Percentiles rank a stretch among this genome's conserved stretches.
Evolutionary conservation across 2,888 invertebrate genomes (phyloP).

Genomic region (Lobophora halterata): DNA sequence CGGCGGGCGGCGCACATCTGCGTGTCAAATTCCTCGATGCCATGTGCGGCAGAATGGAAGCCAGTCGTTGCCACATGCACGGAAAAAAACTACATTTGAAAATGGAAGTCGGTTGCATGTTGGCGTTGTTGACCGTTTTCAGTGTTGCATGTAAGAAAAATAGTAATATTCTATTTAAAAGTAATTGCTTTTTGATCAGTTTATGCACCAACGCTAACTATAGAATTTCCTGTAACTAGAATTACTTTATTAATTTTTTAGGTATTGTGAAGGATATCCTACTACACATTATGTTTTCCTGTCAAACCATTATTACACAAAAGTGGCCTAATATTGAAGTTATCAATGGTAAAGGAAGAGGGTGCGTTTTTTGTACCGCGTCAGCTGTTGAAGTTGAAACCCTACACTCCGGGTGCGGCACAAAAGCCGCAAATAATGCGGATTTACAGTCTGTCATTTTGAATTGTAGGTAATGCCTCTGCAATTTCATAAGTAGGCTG

Average conservation of each 20-base stretch:
- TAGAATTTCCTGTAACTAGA: no score
- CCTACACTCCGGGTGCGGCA: constrained; percentile 42
- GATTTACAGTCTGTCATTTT: constrained; percentile 34
- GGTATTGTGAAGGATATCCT: constrained; percentile 13
- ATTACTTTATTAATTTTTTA: background rate
- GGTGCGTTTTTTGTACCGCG: constrained; percentile 57
- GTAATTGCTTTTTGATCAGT: constrained; percentile 7
- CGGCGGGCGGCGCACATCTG: constrained; percentile 70
- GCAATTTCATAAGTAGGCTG: no score
- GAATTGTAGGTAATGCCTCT: background rate
- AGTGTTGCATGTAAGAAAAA: no score
- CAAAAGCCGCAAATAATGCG: constrained; percentile 43
- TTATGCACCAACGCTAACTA: no score
- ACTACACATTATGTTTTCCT: constrained; percentile 12
- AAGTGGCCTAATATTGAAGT: constrained; percentile 37
- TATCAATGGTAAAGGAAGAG: constrained; percentile 53
- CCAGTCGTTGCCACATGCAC: constrained; percentile 56
- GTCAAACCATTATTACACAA: constrained; percentile 24
- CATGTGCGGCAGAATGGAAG: constrained; percentile 76
- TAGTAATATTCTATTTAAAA: no score
- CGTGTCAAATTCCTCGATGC: constrained; percentile 77
- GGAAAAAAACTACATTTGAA: constrained; percentile 31
- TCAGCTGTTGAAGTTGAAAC: constrained; percentile 74
- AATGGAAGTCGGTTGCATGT: constrained; percentile 29
- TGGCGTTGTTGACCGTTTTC: constrained; percentile 21